phyloP scores from a whole-genome alignment of 2,113 vertebrate species.

The Pachyramphus minor region DNA sequence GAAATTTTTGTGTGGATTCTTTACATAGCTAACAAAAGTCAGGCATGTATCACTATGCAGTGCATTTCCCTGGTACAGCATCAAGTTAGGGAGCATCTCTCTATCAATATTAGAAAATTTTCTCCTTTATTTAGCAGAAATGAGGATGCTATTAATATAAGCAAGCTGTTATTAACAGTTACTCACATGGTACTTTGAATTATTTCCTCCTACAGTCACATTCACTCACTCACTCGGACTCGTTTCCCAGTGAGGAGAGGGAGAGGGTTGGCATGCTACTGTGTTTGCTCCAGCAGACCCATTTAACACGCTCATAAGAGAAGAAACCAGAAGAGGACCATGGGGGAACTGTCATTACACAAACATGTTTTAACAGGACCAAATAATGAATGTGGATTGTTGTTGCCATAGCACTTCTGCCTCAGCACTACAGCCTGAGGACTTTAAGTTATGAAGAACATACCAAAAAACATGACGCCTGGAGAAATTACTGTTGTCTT shows the following conservation, averaged over 20 bases:
- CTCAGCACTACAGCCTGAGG: background rate
- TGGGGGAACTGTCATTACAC: background rate
- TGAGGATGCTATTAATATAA: constrained; percentile 1
- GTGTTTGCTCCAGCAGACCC: background rate
- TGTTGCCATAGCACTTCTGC: background rate
- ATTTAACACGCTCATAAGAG: background rate
- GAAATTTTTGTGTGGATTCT: background rate
- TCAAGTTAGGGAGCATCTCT: background rate
- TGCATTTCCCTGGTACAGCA: background rate
- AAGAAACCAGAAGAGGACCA: background rate
- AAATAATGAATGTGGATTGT: background rate
- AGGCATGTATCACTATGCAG: background rate
- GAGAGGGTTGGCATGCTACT: background rate
- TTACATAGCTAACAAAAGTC: background rate
- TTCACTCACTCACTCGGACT: background rate
- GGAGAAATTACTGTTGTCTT: background rate
- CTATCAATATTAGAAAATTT: background rate
- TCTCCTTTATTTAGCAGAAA: constrained; percentile 22
- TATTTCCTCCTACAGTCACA: background rate
- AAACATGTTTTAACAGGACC: background rate
- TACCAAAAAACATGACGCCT: background rate
- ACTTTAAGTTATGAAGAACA: background rate
- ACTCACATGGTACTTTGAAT: background rate
- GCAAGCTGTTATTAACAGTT: constrained; percentile 28
- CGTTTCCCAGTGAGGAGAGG: background rate